Evolutionary conservation across 1,140 invertebrate species (phyloP), one percentile per base, ranked within the genome.

Genomic region (Philopotamus ludificatus): DNA sequence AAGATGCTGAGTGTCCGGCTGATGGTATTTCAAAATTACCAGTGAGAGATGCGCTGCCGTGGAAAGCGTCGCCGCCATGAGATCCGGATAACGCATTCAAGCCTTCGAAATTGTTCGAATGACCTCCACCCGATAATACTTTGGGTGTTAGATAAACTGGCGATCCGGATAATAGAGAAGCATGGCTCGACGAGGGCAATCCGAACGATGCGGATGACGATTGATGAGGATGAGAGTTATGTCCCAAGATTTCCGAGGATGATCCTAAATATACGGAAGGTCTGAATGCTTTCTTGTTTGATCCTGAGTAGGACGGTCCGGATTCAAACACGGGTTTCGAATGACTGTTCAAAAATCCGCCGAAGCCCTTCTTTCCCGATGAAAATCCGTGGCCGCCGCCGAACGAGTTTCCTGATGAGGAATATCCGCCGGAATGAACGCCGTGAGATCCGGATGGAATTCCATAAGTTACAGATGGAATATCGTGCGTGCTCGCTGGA

Each of bases 211-310:
- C 21, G 1, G 63, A 61, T 39, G 49, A 39, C 42, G 50, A 21
- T 22, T 63, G 61, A 34, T 65, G 63, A 16, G 51, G 42, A 20
- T 41, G 26, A 8, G 54, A 55, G 42, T 45, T 25, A 15, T 12
- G 10, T 47, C 65, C 61, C 26, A 64, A 53, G 12, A 60, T 58
- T n/a, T 34, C 44, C 2, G 53, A 63, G 7, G 64, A 41, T 39
- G 68, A 70, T 59, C 68, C 68, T 7, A 70, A 42, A 55, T 64
- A 70, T 7, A 66, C 64, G 3, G 68, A 70, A 21, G 68, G 68
- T 41, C 66, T 70, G 23, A 70, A 70, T 28, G 54, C 18, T 9
- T 7, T 53, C n/a, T 18, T n/a, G 15, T 60, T 34, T 3, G 64
- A 60, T 1, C 49, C 26, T 20, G 64, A 64, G 26, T 66, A 66